Conservation (phyloP, 2,113 vertebrate genomes). For the Hippolais icterina region DNA sequence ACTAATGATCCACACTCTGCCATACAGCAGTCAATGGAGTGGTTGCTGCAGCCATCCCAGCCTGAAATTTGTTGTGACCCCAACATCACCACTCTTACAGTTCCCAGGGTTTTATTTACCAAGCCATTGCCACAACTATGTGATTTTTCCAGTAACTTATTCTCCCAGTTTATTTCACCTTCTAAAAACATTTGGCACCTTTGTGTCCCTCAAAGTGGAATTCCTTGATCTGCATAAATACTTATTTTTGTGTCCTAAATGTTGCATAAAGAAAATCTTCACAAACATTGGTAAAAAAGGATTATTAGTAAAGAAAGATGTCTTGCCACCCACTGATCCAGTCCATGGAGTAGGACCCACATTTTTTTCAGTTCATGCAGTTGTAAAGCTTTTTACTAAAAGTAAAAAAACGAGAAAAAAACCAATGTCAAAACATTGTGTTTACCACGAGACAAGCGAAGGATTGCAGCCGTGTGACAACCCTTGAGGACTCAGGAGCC, state of each 20-base stretch:
- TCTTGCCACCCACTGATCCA: not conserved
- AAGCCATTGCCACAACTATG: fast-evolving
- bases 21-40: not conserved
- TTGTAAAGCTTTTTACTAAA: not conserved
- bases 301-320: not conserved
- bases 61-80: not conserved
- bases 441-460: not conserved
- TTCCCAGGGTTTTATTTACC: not conserved
- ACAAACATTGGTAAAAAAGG: not conserved
- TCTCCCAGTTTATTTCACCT: not conserved
- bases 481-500: not conserved
- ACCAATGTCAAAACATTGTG: not conserved
- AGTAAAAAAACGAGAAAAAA: not conserved
- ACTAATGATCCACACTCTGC: not conserved
- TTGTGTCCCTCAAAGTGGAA: not conserved
- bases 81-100: not conserved
- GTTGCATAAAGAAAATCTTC: not conserved
- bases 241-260: not conserved
- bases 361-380: not conserved
- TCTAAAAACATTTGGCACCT: not conserved
- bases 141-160: not conserved
- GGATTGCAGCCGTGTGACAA: not conserved
- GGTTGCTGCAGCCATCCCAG: not conserved
- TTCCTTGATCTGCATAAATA: fast-evolving
- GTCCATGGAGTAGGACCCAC: not conserved